Conservation (phyloP, 92 coral and sea anemone genomes). For the Paramuricea clavata region DNA sequence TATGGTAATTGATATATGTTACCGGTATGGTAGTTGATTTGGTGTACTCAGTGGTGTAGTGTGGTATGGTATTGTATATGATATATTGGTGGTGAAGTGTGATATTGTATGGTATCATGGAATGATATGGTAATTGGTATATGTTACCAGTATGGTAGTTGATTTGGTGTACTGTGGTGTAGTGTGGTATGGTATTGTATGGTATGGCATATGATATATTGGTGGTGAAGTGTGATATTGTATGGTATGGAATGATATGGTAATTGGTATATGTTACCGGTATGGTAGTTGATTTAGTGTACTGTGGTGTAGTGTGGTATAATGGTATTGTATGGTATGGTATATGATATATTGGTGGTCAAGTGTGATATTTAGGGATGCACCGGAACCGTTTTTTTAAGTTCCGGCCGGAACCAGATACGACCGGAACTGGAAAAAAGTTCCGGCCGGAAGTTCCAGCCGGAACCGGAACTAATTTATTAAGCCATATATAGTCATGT, state of each 20-base stretch:
- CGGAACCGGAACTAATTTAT: too few relatives aligned
- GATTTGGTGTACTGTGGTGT: background rate
- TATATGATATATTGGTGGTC: background rate
- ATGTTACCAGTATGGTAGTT: too few relatives aligned
- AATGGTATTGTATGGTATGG: background rate
- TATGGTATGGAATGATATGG: background rate
- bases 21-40: background rate
- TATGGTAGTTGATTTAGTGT: background rate
- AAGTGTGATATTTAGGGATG: background rate
- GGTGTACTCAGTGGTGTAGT: too few relatives aligned
- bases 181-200: too few relatives aligned
- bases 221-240: background rate
- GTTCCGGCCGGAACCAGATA: too few relatives aligned
- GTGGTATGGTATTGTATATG: background rate
- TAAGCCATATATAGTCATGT: too few relatives aligned
- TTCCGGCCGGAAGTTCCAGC: too few relatives aligned
- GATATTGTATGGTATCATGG: background rate
- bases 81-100: background rate
- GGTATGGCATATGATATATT: background rate
- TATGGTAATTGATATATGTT: too few relatives aligned
- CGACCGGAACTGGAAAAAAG: too few relatives aligned
- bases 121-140: too few relatives aligned
- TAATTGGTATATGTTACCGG: background rate
- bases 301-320: background rate
- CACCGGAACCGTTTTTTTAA: too few relatives aligned